These are phyloP conservation scores for Troides oblongomaculatus DNA, from an alignment of 2,888 invertebrate genomes.

Conservation along the genomic window DNA sequence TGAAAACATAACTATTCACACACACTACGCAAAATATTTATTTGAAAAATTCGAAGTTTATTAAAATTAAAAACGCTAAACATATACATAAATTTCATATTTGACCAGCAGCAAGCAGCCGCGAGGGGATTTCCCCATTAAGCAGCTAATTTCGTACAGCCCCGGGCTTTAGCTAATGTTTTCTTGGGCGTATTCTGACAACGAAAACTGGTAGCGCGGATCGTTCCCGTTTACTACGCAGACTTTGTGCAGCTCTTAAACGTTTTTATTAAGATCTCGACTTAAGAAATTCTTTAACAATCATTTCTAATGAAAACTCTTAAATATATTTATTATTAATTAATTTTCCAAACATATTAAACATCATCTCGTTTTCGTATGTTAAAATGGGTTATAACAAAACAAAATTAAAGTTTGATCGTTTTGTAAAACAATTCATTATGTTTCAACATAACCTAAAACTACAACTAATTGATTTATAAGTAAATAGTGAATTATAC, in stretches of 20 bases:
- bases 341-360: not conserved
- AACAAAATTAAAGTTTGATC: not conserved
- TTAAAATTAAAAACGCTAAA: conserved; percentile 12
- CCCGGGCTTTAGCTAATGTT: conserved; percentile 24
- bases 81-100: conserved; percentile 7
- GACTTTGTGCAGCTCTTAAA: conserved; percentile 25
- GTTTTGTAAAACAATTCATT: too few species aligned
- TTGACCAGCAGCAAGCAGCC: conserved; percentile 12
- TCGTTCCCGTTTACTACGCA: conserved; percentile 1
- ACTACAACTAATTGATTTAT: not conserved
- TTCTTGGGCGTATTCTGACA: conserved; percentile 25
- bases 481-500: not conserved
- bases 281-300: not conserved
- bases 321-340: not conserved
- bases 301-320: not conserved
- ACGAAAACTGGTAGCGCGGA: conserved; percentile 14
- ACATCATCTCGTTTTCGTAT: not conserved
- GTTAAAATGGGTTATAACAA: not conserved
- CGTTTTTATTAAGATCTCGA: conserved; percentile 29
- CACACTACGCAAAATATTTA: too few species aligned
- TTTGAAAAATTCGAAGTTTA: not conserved
- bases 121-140: conserved; percentile 25
- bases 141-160: conserved; percentile 23
- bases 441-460: too few species aligned
- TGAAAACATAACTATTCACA: too few species aligned